A percentile compares a stretch with the other conserved stretches of the same genome.
Evolutionary conservation across 2,797 vertebrate species (phyloP).

Genomic region (Rallus crepitans): DNA sequence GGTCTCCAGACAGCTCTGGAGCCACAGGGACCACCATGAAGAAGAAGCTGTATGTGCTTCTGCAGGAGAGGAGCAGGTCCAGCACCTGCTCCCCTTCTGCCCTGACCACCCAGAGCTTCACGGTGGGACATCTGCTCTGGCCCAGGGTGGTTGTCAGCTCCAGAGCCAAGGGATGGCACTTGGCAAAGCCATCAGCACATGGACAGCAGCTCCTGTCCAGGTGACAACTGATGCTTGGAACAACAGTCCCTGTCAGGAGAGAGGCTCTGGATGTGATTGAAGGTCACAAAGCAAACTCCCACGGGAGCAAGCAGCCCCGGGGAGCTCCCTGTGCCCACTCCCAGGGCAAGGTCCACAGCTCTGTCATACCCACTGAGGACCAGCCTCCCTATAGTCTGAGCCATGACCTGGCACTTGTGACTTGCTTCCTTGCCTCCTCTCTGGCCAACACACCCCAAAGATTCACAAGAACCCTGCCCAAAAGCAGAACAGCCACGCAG

Average conservation of each 20-base stretch:
- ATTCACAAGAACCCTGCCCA: not conserved
- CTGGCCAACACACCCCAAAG: not conserved
- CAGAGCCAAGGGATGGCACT: not conserved
- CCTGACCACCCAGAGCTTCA: not conserved
- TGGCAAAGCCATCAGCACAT: not conserved
- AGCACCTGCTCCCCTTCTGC: not conserved
- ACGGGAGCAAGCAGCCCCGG: not conserved
- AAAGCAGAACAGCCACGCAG: fast-evolving
- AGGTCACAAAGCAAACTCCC: not conserved
- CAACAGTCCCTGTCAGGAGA: not conserved
- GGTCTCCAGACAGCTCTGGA: not conserved
- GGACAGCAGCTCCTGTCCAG: not conserved
- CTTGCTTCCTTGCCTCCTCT: fast-evolving
- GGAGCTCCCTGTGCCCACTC: not conserved
- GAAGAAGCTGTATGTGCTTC: not conserved
- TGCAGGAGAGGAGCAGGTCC: not conserved
- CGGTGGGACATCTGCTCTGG: fast-evolving
- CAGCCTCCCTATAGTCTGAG: not conserved
- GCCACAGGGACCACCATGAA: fast-evolving
- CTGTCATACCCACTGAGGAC: not conserved
- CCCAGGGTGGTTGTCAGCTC: not conserved
- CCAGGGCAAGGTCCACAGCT: constrained; percentile 1
- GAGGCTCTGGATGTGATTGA: not conserved
- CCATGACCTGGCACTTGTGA: fast-evolving
- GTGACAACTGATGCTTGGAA: not conserved